phyloP scores from a whole-genome alignment of 2,113 vertebrate genomes.

The Dendropsophus ebraccatus region DNA sequence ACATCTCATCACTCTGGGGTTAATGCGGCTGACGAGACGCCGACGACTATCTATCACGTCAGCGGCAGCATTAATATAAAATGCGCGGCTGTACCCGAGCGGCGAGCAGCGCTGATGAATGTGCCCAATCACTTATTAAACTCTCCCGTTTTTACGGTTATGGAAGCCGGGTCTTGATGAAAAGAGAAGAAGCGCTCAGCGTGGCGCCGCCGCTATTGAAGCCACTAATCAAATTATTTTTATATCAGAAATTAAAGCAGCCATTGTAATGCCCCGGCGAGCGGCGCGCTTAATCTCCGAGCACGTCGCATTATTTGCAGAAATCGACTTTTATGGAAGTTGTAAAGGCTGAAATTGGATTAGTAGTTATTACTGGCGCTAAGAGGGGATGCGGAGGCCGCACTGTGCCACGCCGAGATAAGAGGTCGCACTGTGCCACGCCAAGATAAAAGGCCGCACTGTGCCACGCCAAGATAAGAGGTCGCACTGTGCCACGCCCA shows the following conservation, averaged over 20 bases:
- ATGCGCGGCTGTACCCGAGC: background rate
- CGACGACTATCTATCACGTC: conserved; percentile 14
- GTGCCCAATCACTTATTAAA: conserved; percentile 11
- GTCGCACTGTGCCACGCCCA: too few species aligned
- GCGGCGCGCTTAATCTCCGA: conserved; percentile 26
- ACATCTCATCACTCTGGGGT: background rate
- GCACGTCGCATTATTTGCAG: conserved; percentile 32
- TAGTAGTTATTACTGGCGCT: conserved; percentile 45
- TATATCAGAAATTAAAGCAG: conserved; percentile 52
- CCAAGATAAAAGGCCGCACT: too few species aligned
- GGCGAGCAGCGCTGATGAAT: background rate
- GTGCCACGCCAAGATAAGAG: too few species aligned
- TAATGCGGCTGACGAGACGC: background rate
- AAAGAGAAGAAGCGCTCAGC: conserved; percentile 6
- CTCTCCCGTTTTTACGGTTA: conserved; percentile 24
- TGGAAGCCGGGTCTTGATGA: conserved; percentile 24
- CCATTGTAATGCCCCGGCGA: conserved; percentile 39
- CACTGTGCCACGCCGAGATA: background rate
- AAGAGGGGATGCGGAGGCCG: background rate
- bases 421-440: too few species aligned
- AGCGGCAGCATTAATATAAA: background rate
- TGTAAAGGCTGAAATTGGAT: conserved; percentile 56
- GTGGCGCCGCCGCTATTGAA: conserved; percentile 22
- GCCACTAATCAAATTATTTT: conserved; percentile 58
- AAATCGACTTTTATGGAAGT: conserved; percentile 44